phyloP scores from a whole-genome alignment of 53 echinoderm and acorn worm species.

The Patiria pectinifera region DNA sequence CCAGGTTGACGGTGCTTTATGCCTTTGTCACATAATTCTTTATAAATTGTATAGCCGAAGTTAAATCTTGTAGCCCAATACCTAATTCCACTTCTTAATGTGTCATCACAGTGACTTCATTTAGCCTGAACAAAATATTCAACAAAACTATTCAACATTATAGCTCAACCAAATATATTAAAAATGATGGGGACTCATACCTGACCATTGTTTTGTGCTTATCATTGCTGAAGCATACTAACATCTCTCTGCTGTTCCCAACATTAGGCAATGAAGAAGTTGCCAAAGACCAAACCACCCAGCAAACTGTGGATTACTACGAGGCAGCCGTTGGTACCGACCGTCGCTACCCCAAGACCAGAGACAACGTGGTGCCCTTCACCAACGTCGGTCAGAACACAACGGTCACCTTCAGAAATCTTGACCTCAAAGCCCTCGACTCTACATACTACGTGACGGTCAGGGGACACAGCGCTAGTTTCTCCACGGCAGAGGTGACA shows the following conservation, averaged over 20 bases:
- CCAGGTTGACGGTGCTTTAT: too few species aligned
- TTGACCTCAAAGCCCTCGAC: conserved; percentile 24
- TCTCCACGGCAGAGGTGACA: conserved; percentile 64
- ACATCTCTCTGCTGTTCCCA: not conserved
- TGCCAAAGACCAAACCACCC: not conserved
- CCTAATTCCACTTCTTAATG: too few species aligned
- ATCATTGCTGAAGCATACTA: not conserved
- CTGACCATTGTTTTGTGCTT: too few species aligned
- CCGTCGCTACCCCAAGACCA: conserved; percentile 68
- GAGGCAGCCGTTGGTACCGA: conserved; percentile 69
- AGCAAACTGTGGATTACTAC: conserved; percentile 64
- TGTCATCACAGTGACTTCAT: too few species aligned
- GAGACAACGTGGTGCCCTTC: conserved; percentile 68
- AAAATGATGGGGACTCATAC: too few species aligned
- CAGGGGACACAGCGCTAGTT: conserved; percentile 51
- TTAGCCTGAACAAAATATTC: too few species aligned
- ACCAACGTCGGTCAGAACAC: conserved; percentile 60
- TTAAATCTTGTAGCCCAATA: too few species aligned
- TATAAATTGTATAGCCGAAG: too few species aligned
- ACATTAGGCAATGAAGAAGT: conserved; percentile 25
- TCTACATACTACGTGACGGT: conserved; percentile 67
- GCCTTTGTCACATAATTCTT: too few species aligned
- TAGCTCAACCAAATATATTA: too few species aligned
- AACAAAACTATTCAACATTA: too few species aligned
- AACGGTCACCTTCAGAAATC: conserved; percentile 47